Evolutionary conservation across 1,140 invertebrate genomes (phyloP).

Genomic region (Caerostris extrusa): DNA sequence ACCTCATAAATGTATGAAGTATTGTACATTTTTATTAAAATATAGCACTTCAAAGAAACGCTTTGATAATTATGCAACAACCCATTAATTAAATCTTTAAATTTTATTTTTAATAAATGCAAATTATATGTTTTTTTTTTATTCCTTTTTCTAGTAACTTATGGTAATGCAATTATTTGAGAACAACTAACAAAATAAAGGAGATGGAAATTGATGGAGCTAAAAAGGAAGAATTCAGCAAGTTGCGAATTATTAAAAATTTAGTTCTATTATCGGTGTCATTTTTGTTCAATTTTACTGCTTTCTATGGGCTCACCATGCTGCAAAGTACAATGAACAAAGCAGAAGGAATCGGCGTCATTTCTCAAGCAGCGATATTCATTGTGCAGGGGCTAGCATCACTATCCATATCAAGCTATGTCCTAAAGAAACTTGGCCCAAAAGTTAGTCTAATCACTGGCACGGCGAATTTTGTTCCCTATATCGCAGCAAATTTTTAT

Average conservation of each 20-base stretch:
- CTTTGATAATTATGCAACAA: no score
- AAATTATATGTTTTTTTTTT: no score
- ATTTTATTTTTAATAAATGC: no score
- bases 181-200: no score
- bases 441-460: slow-evolving; percentile 81
- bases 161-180: no score
- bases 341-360: slow-evolving; percentile 65
- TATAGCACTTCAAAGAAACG: no score
- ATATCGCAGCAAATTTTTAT: slow-evolving; percentile 82
- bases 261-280: not conserved
- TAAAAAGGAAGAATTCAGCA: not conserved
- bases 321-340: slow-evolving; percentile 76
- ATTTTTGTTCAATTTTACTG: slow-evolving; percentile 30
- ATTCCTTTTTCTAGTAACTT: no score
- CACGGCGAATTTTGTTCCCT: slow-evolving; percentile 81
- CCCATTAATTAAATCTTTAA: no score
- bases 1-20: no score
- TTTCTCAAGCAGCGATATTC: slow-evolving; percentile 79
- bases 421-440: slow-evolving; percentile 80
- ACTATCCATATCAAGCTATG: slow-evolving; percentile 65
- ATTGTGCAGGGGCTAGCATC: slow-evolving; percentile 79
- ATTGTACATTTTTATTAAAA: no score
- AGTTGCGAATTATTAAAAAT: slow-evolving; percentile 1
- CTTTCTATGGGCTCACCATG: slow-evolving; percentile 37
- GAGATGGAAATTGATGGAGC: no score